Conservation (phyloP, 2,797 vertebrate species). For the Helicolenus hilgendorfi region DNA sequence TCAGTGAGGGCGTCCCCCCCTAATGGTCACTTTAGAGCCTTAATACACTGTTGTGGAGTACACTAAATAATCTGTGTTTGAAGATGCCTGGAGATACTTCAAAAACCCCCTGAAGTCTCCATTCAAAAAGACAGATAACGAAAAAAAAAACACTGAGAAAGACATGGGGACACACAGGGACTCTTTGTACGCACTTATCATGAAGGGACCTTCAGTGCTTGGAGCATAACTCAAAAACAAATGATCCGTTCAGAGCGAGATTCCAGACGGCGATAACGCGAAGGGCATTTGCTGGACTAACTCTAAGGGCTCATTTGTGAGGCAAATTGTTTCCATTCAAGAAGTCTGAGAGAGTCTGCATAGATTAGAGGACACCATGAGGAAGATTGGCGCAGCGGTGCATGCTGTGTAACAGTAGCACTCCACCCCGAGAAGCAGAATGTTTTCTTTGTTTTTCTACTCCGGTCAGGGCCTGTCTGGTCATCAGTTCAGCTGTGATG, state of each 20-base stretch:
- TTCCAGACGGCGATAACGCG: conserved; percentile 78
- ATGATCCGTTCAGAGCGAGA: conserved; percentile 81
- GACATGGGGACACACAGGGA: conserved; percentile 64
- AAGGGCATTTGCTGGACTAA: conserved; percentile 76
- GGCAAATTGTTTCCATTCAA: conserved; percentile 86
- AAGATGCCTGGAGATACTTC: conserved; percentile 26
- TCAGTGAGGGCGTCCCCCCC: not conserved
- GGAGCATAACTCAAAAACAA: conserved; percentile 83
- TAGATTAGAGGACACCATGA: conserved; percentile 61
- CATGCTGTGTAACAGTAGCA: conserved; percentile 69
- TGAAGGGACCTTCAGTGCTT: conserved; percentile 79
- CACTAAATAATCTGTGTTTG: conserved; percentile 52
- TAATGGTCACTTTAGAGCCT: not conserved
- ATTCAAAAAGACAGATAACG: conserved; percentile 54
- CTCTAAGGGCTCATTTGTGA: conserved; percentile 81
- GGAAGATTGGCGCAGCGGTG: conserved; percentile 30
- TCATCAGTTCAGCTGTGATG: conserved; percentile 46
- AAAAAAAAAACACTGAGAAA: conserved; percentile 47
- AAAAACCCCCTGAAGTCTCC: not conserved
- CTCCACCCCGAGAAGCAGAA: conserved; percentile 58
- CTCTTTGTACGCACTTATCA: conserved; percentile 74
- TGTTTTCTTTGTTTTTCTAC: conserved; percentile 73
- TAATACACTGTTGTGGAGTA: not conserved
- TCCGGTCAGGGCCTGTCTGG: conserved; percentile 51
- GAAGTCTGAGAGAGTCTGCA: conserved; percentile 63